Evolutionary conservation across 2,113 vertebrate genomes (phyloP), one percentile per base, ranked within the genome.

Genomic region (Rhinichthys klamathensis): DNA sequence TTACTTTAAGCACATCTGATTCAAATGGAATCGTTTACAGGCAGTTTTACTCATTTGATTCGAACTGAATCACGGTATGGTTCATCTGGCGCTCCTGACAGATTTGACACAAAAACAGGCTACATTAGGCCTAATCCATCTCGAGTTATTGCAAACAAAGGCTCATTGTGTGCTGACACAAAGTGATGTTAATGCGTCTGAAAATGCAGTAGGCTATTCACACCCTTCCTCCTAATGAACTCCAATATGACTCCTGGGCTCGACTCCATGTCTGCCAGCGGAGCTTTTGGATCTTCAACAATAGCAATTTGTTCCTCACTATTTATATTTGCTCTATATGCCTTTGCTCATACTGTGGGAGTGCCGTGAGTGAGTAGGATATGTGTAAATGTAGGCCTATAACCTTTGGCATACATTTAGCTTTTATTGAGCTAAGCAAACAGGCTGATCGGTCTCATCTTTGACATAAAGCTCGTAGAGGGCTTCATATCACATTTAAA

Each of bases 381-480:
- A 9, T n/a, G 4, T 15, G 30, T 73, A 73, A 1, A 41, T 25
- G 56, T 11, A 15, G 41, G 41, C 41, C 41, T 41, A 30, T 63
- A 63, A 74, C 54, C 46, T 35, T 35, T 79, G 30, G 63, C 65
- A 41, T 49, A 82, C 65, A 82, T 82, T 25, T 54, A 72, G 32
- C 32, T 82, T 56, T 82, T 82, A 82, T 58, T 72, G 80, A 70
- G 80, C 49, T 30, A n/a, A 49, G 54, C 73, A 84, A 84, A 84
- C 70, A 77, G 21, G 18, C 13, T 77, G 73, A 63, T 77, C 65
- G 74, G 58, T 25, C 10, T 77, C 65, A 65, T 84, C 83, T 51
- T 49, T 76, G 58, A 32, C 73, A 46, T 58, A 11, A 77, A 84
- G 54, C 41, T 74, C 11, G 0, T 56, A 58, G 69, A 60, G 25